phyloP scores from a whole-genome alignment of 1,140 invertebrate genomes.

The Drosophila lacertosa region DNA sequence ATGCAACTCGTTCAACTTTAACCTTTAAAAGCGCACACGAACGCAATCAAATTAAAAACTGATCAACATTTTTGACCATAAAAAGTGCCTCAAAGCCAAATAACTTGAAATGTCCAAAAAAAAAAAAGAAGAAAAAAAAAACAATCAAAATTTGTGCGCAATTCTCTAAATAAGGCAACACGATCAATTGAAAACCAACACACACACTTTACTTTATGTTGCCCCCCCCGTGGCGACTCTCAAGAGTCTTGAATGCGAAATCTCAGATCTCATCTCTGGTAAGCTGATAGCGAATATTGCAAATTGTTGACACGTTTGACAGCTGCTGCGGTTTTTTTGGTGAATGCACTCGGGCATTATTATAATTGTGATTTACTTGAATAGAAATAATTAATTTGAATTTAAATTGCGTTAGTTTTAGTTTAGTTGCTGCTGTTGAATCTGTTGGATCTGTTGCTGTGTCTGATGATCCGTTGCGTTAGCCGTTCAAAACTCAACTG shows the following conservation, averaged over 20 bases:
- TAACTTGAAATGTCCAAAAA: slow-evolving; percentile 66
- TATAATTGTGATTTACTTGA: slow-evolving; percentile 49
- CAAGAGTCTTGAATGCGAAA: slow-evolving; percentile 20
- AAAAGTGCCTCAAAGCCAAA: slow-evolving; percentile 32
- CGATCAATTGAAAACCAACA: slow-evolving; percentile 42
- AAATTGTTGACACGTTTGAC: slow-evolving; percentile 69
- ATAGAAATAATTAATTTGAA: slow-evolving; percentile 42
- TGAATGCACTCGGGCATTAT: slow-evolving; percentile 48
- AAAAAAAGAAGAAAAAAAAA: slow-evolving; percentile 36
- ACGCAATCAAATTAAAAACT: slow-evolving; percentile 74
- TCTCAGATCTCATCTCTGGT: slow-evolving; percentile 34
- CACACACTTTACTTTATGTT: not conserved
- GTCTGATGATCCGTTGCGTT: slow-evolving; percentile 68
- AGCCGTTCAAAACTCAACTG: slow-evolving; percentile 75
- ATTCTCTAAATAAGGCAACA: slow-evolving; percentile 57
- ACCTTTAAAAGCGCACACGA: slow-evolving; percentile 45
- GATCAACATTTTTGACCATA: slow-evolving; percentile 74
- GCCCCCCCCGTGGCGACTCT: slow-evolving; percentile 7
- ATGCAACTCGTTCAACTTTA: slow-evolving; percentile 49
- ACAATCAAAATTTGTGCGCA: slow-evolving; percentile 48
- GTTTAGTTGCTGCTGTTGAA: slow-evolving; percentile 5
- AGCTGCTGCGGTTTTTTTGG: slow-evolving; percentile 63
- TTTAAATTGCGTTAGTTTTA: slow-evolving; percentile 8
- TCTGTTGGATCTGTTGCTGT: slow-evolving; percentile 15
- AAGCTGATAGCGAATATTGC: slow-evolving; percentile 60